A percentile compares a stretch with the other conserved stretches of the same genome.
Evolutionary conservation across 2,113 vertebrate species (phyloP).

Genomic region (Myotis yumanensis): DNA sequence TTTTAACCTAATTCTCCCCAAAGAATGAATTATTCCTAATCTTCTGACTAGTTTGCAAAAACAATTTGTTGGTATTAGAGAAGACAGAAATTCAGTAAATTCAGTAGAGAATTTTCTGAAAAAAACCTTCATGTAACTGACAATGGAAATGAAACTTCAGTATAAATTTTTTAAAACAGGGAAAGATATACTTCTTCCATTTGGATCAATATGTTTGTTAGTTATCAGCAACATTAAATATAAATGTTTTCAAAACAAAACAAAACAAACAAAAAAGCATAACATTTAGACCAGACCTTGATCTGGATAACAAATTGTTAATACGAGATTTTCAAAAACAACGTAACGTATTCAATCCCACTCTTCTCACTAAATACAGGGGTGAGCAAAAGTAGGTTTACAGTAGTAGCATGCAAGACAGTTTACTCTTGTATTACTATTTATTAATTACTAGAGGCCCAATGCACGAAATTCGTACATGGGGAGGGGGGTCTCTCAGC

Average conservation of each 20-base stretch:
- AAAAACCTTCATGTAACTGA: not conserved
- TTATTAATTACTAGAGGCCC: not conserved
- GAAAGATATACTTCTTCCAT: not conserved
- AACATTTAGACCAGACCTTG: conserved; percentile 9
- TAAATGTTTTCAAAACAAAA: conserved; percentile 7
- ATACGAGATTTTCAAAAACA: conserved; percentile 34
- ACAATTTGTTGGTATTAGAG: not conserved
- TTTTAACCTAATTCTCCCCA: not conserved
- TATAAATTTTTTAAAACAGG: not conserved
- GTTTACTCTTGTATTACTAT: not conserved
- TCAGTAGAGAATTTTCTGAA: not conserved
- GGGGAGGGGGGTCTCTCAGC: no score
- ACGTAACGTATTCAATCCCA: not conserved
- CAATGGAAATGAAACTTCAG: not conserved
- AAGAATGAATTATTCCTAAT: not conserved
- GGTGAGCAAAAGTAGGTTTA: not conserved
- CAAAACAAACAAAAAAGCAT: not conserved
- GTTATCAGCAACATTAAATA: not conserved
- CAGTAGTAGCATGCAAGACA: not conserved
- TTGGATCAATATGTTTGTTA: not conserved
- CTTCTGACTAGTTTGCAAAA: conserved; percentile 7
- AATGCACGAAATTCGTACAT: no score
- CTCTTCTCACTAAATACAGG: not conserved
- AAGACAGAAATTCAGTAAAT: not conserved
- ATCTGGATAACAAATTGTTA: conserved; percentile 12